Evolutionary conservation across 2,888 invertebrate species (phyloP), one percentile per base, ranked within the genome.

Genomic region (Oeneis ivallda): DNA sequence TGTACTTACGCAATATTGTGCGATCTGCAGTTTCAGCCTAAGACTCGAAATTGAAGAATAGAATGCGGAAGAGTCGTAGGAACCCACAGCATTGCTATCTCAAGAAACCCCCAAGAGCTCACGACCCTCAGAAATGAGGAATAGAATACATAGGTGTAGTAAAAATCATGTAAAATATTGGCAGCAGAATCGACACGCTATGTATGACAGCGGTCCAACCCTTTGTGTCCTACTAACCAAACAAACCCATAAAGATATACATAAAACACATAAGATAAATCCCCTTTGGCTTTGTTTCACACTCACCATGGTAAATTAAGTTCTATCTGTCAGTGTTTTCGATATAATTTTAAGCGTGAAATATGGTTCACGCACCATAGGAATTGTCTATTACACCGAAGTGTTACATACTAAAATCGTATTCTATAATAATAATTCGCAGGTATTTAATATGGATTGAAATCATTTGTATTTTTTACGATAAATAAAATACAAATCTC

Each of bases 351-450:
- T 67, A 70, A 54, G 66, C 58, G 62, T 70, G 64, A 66, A 66
- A 68, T 64, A 66, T 70, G 57, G 62, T 63, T 49, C 53, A 63
- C 54, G 43, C 32, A 52, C 15, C 37, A 11, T 15, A 15, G 1
- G 50, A 19, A 37, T 63, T 37, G 64, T 9, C 62, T 75, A 17
- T 83, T 59, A 85, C 83, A 86, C 86, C 80, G 78, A 70, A 64
- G 15, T 57, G 64, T 63, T 64, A 60, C 32, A 17, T 26, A 9
- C 7, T 37, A 37, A 37, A 37, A 37, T 37, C 1, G n/a, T n/a
- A n/a, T n/a, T n/a, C n/a, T n/a, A n/a, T n/a, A n/a, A n/a, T n/a
- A n/a, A n/a, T n/a, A n/a, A n/a, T n/a, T n/a, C n/a, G n/a, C n/a
- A n/a, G n/a, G n/a, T n/a, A n/a, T n/a, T n/a, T n/a, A n/a, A n/a